phyloP scores from a whole-genome alignment of 2,797 vertebrate genomes.

The Pseudomugil tenellus region DNA sequence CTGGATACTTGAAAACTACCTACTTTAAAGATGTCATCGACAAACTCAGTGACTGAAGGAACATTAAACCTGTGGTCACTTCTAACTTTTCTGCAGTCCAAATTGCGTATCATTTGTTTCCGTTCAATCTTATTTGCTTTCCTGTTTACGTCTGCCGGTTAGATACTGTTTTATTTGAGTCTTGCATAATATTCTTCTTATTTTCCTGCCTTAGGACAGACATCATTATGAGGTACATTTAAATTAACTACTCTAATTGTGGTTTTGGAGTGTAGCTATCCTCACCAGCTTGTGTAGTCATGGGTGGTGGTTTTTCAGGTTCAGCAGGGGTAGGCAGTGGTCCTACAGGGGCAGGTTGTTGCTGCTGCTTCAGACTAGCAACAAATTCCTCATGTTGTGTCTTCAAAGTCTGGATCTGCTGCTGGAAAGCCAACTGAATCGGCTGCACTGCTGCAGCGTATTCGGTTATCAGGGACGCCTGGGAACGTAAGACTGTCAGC shows the following conservation, averaged over 20 bases:
- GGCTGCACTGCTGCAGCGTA: conserved; percentile 92
- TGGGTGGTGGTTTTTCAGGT: conserved; percentile 61
- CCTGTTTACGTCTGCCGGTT: no score
- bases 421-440: conserved; percentile 94
- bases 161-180: no score
- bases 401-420: conserved; percentile 95
- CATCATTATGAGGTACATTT: no score
- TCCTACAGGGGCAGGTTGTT: conserved; percentile 67
- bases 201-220: no score
- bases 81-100: no score
- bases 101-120: no score
- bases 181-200: no score
- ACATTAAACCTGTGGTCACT: no score
- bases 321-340: conserved; percentile 71
- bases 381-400: conserved; percentile 96
- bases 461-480: conserved; percentile 95
- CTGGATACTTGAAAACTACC: no score
- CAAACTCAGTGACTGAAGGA: no score
- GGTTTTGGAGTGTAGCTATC: background rate
- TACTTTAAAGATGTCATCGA: no score
- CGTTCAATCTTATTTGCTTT: no score
- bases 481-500: conserved; percentile 1
- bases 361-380: conserved; percentile 87
- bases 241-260: background rate
- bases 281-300: conserved; percentile 82